Evolutionary conservation across 1,140 invertebrate species (phyloP), one percentile per base, ranked within the genome.

Genomic region (Eubasilissa regina): DNA sequence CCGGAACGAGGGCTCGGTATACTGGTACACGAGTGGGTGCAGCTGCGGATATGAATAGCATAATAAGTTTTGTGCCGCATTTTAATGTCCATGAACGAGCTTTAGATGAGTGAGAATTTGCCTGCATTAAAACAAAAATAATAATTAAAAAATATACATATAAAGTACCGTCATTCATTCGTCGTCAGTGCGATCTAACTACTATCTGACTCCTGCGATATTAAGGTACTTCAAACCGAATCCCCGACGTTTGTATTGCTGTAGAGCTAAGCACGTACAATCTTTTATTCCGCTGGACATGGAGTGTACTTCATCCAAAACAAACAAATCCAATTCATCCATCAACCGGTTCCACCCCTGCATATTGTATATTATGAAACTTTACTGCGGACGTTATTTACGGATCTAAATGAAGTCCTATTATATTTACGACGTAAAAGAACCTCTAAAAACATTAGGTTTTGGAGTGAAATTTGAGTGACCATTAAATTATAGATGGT

Each of bases 301-400:
- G 25, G 66, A 78, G 77, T 15, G 45, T 45, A 55, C 64, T 70
- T 78, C 17, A 55, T 55, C 48, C 25, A 78, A 44, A 78, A 62
- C 80, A 81, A 78, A 81, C 76, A 78, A 81, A 81, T 81, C 80
- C 75, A 43, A 53, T 78, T 78, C 72, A 81, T 81, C 75, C 80
- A 81, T 78, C 75, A 81, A 78, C 64, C 15, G 58, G n/a, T n/a
- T n/a, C 19, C 60, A 25, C 12, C 60, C 58, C 12, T 21, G 11
- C 21, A 35, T n/a, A 8, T 7, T 43, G 13, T 43, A 25, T 35
- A 68, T 68, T 21, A 17, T 45, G 25, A 35, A 17, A 55, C 47
- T 68, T 35, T 48, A 35, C 68, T 17, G 17, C 15, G 44, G 62
- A 44, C 4, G 15, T 47, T 48, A 13, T 44, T 48, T 15, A 48